Evolutionary conservation across 2,888 invertebrate genomes (phyloP), one percentile per base, ranked within the genome.

Genomic region (Melipona beecheii): DNA sequence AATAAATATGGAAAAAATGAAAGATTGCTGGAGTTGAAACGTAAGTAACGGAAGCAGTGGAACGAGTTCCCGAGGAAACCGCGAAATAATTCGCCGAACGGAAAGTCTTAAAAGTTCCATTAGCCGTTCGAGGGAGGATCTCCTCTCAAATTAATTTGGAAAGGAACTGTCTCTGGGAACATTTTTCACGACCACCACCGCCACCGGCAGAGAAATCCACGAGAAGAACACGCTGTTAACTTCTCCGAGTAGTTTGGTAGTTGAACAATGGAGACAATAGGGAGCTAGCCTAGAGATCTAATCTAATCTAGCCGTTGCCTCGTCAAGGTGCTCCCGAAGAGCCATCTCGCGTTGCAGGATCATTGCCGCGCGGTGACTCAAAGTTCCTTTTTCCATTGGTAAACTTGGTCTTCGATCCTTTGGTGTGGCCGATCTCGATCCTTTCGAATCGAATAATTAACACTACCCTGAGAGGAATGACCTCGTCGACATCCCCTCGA

Each of bases 221-320:
- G 56, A 49, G 49, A 11, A 54, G 36, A 2, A 2, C 43, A 9
- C 9, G 0, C 58, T 1, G 49, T 81, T 72, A 65, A 65, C 66
- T 58, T 31, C 13, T 19, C 17, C n/a, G 68, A 60, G 52, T 68
- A 60, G 60, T 72, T 72, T 49, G 81, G 6, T 64, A 65, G 52
- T 31, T 62, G 68, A 60, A 50, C 49, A 43, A 43, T 68, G 50
- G 19, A 36, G 60, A 72, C 54, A 54, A 60, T 43, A n/a, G 56
- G 54, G 31, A 62, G 49, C 56, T 27, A 68, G 11, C 56, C 50
- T 4, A 31, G 17, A 31, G 24, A 31, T n/a, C 74, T 81, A 81
- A 81, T 81, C 69, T 74, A 81, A 81, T 81, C 64, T 69, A 43
- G 24, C 73, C n/a, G 56, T 68, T 74, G 52, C 82, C 81, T 50